Evolutionary conservation across 2,888 invertebrate species (phyloP).

Genomic region (Hydrotaea cyrtoneurina): DNA sequence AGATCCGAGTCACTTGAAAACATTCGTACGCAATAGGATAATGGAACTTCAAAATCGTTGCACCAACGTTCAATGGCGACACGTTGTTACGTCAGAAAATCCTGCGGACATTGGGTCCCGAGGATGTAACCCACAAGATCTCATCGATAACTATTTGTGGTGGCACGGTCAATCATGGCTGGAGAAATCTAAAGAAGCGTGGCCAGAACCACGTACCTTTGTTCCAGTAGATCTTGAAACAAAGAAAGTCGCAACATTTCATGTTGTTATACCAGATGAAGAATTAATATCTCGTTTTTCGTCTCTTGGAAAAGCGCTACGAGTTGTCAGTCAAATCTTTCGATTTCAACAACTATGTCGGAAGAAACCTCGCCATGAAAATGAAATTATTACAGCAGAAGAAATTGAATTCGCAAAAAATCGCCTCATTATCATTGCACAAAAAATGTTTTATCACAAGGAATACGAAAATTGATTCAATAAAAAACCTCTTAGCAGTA

Average conservation of each 20-base stretch:
- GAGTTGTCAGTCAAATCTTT: slow-evolving; percentile 13
- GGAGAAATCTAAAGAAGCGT: background rate
- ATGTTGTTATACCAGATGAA: too few relatives aligned
- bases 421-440: background rate
- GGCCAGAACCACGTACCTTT: slow-evolving; percentile 36
- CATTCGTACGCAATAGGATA: background rate
- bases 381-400: slow-evolving; percentile 13
- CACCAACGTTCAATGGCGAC: background rate
- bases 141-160: background rate
- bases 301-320: background rate
- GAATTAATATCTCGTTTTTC: slow-evolving; percentile 2
- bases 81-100: background rate
- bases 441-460: background rate
- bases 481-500: background rate
- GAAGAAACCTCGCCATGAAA: background rate
- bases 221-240: slow-evolving; percentile 26
- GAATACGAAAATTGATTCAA: slow-evolving; percentile 2
- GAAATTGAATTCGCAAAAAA: background rate
- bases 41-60: background rate
- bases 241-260: too few relatives aligned
- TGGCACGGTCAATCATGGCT: slow-evolving; percentile 44
- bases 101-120: slow-evolving; percentile 17
- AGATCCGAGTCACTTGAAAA: background rate
- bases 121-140: background rate
- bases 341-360: background rate